A percentile compares a stretch with the other conserved stretches of the same genome.
Conservation (phyloP, 2,113 vertebrate genomes). For the Paradoxurus hermaphroditus region DNA sequence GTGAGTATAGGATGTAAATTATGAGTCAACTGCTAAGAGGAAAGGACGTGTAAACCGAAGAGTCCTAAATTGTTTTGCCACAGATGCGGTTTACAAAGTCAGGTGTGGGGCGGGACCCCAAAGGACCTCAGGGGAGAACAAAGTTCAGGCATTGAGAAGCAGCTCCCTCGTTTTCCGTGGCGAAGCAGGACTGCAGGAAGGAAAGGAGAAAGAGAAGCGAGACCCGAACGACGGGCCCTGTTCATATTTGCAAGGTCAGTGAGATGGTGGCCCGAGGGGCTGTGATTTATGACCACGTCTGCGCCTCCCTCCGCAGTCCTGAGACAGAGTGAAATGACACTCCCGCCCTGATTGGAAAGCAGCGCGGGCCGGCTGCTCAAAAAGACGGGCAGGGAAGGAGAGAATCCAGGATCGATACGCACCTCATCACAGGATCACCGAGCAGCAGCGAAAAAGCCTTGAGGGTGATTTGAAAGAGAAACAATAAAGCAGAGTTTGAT, state of each 20-base stretch:
- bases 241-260: conserved; percentile 27
- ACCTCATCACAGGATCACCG: conserved; percentile 43
- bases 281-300: conserved; percentile 53
- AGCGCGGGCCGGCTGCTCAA: background rate
- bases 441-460: conserved; percentile 15
- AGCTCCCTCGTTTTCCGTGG: background rate
- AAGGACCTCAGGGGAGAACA: background rate
- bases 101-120: background rate
- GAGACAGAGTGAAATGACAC: background rate
- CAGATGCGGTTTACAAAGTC: background rate
- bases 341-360: background rate
- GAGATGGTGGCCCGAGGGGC: background rate
- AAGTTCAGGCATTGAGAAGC: background rate
- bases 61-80: background rate
- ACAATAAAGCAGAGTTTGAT: conserved; percentile 26
- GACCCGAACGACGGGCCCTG: background rate
- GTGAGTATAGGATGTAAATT: background rate
- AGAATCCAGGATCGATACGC: conserved; percentile 15
- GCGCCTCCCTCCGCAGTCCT: background rate
- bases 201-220: background rate
- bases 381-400: background rate
- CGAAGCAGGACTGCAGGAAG: background rate
- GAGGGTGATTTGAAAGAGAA: conserved; percentile 43
- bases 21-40: background rate
- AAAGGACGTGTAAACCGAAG: background rate